Conservation (phyloP, 1,140 invertebrate species). For the Dolichoris vasculosae region DNA sequence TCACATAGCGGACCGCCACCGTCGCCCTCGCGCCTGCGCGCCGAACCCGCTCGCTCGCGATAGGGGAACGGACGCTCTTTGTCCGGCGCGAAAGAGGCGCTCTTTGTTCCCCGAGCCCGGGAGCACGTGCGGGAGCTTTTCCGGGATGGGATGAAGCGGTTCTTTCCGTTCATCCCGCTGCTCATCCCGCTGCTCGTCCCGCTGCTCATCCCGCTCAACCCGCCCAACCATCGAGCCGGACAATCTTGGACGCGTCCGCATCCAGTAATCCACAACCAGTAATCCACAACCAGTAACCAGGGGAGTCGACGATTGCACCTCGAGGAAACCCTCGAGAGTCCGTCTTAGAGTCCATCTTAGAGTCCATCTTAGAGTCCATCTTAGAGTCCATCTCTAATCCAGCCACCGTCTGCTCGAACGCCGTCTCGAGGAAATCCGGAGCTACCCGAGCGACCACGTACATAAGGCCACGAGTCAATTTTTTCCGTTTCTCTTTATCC, state of each 20-base stretch:
- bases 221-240: too few species aligned
- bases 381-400: too few species aligned
- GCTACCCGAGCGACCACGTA: too few species aligned
- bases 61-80: not conserved
- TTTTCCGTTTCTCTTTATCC: slow-evolving; percentile 10
- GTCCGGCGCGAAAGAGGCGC: not conserved
- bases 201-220: not conserved
- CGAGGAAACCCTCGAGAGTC: too few species aligned
- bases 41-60: slow-evolving; percentile 54
- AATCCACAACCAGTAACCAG: too few species aligned
- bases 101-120: not conserved
- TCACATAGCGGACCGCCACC: slow-evolving; percentile 68
- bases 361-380: too few species aligned
- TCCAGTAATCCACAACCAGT: too few species aligned
- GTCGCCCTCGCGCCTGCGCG: slow-evolving; percentile 18
- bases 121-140: not conserved
- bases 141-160: not conserved
- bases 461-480: too few species aligned
- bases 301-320: too few species aligned
- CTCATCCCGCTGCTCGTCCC: not conserved
- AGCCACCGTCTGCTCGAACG: too few species aligned
- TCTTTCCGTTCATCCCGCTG: not conserved
- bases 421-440: not conserved
- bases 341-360: too few species aligned
- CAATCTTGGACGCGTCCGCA: too few species aligned